A percentile compares a stretch with the other conserved stretches of the same genome.
These are phyloP conservation scores for Carcinoscorpius rotundicauda DNA, from an alignment of 1,140 invertebrate genomes.

Conservation along the genomic window DNA sequence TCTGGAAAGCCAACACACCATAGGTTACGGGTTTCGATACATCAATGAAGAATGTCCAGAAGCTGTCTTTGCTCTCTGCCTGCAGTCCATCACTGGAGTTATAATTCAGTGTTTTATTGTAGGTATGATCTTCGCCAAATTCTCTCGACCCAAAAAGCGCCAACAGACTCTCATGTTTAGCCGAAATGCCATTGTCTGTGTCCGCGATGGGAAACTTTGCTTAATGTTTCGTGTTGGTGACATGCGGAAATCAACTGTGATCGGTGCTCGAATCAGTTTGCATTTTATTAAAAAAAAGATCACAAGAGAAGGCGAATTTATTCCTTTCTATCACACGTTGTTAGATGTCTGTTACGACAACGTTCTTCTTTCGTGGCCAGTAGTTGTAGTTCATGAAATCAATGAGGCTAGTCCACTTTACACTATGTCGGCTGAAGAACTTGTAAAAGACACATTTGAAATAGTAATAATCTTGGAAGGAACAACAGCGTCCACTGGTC, in stretches of 20 bases:
- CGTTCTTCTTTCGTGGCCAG: slow-evolving; percentile 90
- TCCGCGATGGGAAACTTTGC: slow-evolving; percentile 72
- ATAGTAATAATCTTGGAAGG: slow-evolving; percentile 93
- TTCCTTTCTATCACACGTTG: slow-evolving; percentile 36
- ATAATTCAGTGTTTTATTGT: slow-evolving; percentile 72
- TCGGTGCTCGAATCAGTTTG: slow-evolving; percentile 78
- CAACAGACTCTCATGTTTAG: slow-evolving; percentile 92
- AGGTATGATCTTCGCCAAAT: slow-evolving; percentile 89
- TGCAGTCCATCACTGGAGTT: slow-evolving; percentile 91
- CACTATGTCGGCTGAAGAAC: slow-evolving; percentile 64
- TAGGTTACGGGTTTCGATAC: slow-evolving; percentile 51
- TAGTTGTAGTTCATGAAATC: slow-evolving; percentile 67
- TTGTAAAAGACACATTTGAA: slow-evolving; percentile 83
- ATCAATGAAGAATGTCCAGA: slow-evolving; percentile 92
- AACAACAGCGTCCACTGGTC: slow-evolving; percentile 81
- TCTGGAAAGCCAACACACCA: slow-evolving; percentile 84
- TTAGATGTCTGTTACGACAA: slow-evolving; percentile 57
- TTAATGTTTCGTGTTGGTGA: slow-evolving; percentile 95
- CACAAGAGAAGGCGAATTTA: slow-evolving; percentile 37
- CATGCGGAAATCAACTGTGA: slow-evolving; percentile 92
- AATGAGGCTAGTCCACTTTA: slow-evolving; percentile 76
- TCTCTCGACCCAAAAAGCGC: slow-evolving; percentile 89
- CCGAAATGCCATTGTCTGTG: slow-evolving; percentile 75
- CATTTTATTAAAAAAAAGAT: slow-evolving; percentile 54
- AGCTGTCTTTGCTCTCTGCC: slow-evolving; percentile 91